phyloP scores from a whole-genome alignment of 2,888 invertebrate species.

The Clistopyga incitator region DNA sequence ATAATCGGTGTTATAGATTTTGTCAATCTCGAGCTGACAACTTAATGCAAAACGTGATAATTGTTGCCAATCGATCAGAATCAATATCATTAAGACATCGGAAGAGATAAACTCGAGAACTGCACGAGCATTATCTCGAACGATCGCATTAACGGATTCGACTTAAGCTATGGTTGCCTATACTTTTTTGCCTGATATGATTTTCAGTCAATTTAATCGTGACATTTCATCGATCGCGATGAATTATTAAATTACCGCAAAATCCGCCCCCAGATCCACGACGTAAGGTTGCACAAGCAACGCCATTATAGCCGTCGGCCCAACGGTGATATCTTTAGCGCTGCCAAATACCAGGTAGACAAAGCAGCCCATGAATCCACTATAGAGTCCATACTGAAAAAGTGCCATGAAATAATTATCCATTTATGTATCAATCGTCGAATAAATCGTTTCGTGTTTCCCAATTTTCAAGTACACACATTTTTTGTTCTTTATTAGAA shows the following conservation, averaged over 20 bases:
- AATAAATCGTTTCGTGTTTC: background rate
- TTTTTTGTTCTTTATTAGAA: too few species aligned
- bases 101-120: slow-evolving; percentile 6
- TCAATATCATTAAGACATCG: background rate
- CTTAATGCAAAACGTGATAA: background rate
- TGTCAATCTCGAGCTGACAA: background rate
- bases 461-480: too few species aligned
- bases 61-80: background rate
- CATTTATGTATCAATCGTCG: background rate
- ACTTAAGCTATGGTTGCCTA: background rate
- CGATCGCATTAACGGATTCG: background rate
- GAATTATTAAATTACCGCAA: slow-evolving; percentile 81
- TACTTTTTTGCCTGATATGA: background rate
- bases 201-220: background rate
- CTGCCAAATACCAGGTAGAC: slow-evolving; percentile 86
- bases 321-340: slow-evolving; percentile 85
- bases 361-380: slow-evolving; percentile 86
- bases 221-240: background rate
- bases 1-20: background rate
- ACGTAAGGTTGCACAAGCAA: slow-evolving; percentile 85
- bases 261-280: slow-evolving; percentile 80
- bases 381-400: slow-evolving; percentile 87
- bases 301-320: slow-evolving; percentile 89
- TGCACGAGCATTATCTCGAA: background rate
- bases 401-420: slow-evolving; percentile 7